A percentile compares a stretch with the other conserved stretches of the same genome.
Conservation (phyloP, 2,797 vertebrate species). For the Anolis apletophallus region DNA sequence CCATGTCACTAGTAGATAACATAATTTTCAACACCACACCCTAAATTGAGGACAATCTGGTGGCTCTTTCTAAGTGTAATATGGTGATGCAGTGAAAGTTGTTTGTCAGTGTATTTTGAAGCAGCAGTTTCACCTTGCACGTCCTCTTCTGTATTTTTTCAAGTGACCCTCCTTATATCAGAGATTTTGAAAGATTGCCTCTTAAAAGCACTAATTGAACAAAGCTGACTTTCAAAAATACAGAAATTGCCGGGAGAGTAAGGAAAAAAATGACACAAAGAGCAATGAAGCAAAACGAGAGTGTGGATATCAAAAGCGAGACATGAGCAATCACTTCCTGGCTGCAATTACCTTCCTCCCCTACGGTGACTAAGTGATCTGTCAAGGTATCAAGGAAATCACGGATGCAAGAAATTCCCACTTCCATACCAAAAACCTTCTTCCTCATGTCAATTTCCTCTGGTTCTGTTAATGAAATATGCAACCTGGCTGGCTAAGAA, state of each 20-base stretch:
- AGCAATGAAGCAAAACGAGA: slow-evolving; percentile 26
- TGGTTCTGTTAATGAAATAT: slow-evolving; percentile 37
- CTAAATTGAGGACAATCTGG: neutral
- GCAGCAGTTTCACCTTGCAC: neutral
- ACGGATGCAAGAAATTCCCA: slow-evolving; percentile 43
- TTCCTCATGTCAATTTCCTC: slow-evolving; percentile 33
- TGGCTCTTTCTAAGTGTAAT: neutral
- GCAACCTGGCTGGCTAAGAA: slow-evolving; percentile 34
- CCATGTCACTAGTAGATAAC: neutral
- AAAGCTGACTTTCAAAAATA: slow-evolving; percentile 55
- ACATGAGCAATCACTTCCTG: slow-evolving; percentile 62
- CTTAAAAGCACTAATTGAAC: slow-evolving; percentile 48
- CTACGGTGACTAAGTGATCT: slow-evolving; percentile 66
- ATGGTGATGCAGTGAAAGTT: neutral
- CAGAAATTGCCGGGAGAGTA: slow-evolving; percentile 47
- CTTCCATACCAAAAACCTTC: slow-evolving; percentile 31
- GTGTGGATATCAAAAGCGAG: slow-evolving; percentile 62
- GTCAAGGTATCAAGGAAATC: slow-evolving; percentile 61
- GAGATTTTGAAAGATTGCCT: slow-evolving; percentile 51
- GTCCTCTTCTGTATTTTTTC: slow-evolving; percentile 22
- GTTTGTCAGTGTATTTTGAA: slow-evolving; percentile 10
- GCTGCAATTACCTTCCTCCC: slow-evolving; percentile 63
- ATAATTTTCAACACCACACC: neutral
- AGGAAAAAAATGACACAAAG: slow-evolving; percentile 13
- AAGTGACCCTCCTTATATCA: slow-evolving; percentile 48